These are phyloP conservation scores for Enteromius mattozi DNA, from an alignment of 2,797 vertebrate genomes.

Conservation along the genomic window DNA sequence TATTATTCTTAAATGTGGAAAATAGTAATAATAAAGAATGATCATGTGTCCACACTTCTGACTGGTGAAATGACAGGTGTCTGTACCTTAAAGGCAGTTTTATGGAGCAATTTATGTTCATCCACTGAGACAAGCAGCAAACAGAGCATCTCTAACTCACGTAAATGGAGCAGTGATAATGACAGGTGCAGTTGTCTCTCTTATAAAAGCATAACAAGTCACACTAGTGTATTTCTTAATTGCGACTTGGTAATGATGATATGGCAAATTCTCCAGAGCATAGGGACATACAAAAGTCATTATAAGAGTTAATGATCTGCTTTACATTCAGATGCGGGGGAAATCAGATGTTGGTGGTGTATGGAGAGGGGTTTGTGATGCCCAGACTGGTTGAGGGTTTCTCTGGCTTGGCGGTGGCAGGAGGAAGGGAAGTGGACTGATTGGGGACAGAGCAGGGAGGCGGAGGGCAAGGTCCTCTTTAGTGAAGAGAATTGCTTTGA, in stretches of 20 bases:
- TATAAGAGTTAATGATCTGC: conserved; percentile 54
- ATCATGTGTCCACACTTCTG: background rate
- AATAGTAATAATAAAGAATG: background rate
- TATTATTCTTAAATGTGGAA: background rate
- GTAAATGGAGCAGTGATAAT: conserved; percentile 9
- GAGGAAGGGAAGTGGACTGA: conserved; percentile 59
- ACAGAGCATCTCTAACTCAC: conserved; percentile 31
- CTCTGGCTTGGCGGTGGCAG: conserved; percentile 27
- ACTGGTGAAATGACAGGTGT: background rate
- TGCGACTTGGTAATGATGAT: conserved; percentile 4
- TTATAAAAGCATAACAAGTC: conserved; percentile 19
- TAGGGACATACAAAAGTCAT: conserved; percentile 39
- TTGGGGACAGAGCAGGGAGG: conserved; percentile 63
- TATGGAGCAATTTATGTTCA: background rate
- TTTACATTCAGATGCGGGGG: conserved; percentile 46
- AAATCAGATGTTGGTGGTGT: conserved; percentile 32
- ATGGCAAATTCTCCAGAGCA: conserved; percentile 13
- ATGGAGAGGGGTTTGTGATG: conserved; percentile 26
- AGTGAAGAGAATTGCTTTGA: conserved; percentile 69
- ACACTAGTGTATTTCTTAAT: conserved; percentile 40
- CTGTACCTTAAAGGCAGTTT: background rate
- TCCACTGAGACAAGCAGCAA: background rate
- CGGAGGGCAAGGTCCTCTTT: conserved; percentile 64
- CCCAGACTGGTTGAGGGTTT: conserved; percentile 30
- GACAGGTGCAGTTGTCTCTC: conserved; percentile 33